A percentile compares a stretch with the other conserved stretches of the same genome.
Conservation (phyloP, 1,140 invertebrate genomes). For the Tetramorium parvispinum region DNA sequence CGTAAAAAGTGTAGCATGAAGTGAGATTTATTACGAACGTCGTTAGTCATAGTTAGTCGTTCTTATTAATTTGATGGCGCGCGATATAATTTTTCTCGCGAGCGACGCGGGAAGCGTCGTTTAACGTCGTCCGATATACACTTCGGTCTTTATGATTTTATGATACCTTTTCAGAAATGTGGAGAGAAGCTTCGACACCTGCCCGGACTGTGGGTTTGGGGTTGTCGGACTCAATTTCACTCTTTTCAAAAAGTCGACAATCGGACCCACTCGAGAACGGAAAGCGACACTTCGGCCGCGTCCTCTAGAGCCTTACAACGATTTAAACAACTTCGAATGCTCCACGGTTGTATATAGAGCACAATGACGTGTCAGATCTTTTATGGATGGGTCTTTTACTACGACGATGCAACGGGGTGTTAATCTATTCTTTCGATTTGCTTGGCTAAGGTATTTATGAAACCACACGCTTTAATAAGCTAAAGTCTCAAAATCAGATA, state of each 20-base stretch:
- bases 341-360: slow-evolving; percentile 50
- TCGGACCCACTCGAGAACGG: slow-evolving; percentile 81
- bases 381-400: slow-evolving; percentile 65
- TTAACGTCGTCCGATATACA: slow-evolving; percentile 58
- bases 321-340: slow-evolving; percentile 84
- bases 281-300: slow-evolving; percentile 80
- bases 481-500: background rate
- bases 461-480: slow-evolving; percentile 46
- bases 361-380: slow-evolving; percentile 78
- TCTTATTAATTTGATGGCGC: slow-evolving; percentile 44
- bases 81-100: background rate
- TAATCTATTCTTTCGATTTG: slow-evolving; percentile 56
- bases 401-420: slow-evolving; percentile 51
- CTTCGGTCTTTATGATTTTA: slow-evolving; percentile 60
- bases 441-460: slow-evolving; percentile 54
- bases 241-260: slow-evolving; percentile 78
- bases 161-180: slow-evolving; percentile 46
- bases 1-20: slow-evolving; percentile 28
- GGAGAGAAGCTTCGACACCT: slow-evolving; percentile 61
- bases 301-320: slow-evolving; percentile 80
- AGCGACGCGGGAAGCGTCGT: background rate
- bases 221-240: slow-evolving; percentile 71
- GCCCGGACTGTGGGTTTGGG: slow-evolving; percentile 58
- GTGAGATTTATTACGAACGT: slow-evolving; percentile 42
- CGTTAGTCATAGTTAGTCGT: slow-evolving; percentile 42